Conservation (phyloP, 2,888 invertebrate species). For the Patella caerulea region DNA sequence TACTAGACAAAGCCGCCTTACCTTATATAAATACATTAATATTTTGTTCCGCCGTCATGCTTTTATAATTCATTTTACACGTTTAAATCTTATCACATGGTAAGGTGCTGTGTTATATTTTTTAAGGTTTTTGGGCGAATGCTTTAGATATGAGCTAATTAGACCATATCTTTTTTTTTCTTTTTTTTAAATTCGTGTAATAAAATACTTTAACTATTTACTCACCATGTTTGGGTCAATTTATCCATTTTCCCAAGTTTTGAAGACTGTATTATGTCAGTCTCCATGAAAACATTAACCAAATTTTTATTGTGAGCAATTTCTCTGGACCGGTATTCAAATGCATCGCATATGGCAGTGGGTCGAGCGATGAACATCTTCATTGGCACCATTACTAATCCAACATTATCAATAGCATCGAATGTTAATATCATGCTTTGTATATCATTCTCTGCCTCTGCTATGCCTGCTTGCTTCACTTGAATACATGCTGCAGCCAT, state of each 20-base stretch:
- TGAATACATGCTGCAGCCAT: neutral
- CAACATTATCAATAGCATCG: neutral
- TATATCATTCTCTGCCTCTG: neutral
- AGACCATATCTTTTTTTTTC: no score
- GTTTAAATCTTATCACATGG: no score
- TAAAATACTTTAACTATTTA: neutral
- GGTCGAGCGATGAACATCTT: neutral
- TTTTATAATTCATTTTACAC: no score
- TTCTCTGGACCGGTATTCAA: neutral
- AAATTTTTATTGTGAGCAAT: neutral
- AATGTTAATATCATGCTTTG: neutral
- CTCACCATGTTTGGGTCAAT: slow-evolving; percentile 1
- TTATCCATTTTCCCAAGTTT: neutral
- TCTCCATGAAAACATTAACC: neutral
- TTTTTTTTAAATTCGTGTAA: no score
- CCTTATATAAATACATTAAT: no score
- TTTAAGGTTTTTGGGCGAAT: no score
- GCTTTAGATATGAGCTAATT: no score
- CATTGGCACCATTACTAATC: neutral
- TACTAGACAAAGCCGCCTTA: no score
- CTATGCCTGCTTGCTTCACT: neutral
- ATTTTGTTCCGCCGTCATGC: no score
- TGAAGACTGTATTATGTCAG: neutral
- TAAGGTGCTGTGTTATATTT: no score
- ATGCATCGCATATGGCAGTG: neutral